These are phyloP conservation scores for Dyspetes luteomarginatus DNA, from an alignment of 2,888 invertebrate species.

Conservation along the genomic window DNA sequence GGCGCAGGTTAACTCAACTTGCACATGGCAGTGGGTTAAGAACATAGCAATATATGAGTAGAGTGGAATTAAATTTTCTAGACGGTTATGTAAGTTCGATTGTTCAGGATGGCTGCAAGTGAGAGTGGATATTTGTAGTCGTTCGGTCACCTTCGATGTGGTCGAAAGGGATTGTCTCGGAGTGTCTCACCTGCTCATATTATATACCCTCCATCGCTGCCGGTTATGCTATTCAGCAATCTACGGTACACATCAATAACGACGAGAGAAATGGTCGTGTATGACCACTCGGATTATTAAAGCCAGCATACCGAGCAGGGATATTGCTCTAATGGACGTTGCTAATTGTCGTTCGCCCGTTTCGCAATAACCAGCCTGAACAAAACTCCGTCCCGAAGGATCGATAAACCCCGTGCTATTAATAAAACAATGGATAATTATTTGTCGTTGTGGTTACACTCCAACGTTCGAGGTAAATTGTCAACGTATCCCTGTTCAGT, in stretches of 20 bases:
- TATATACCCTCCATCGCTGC: not conserved
- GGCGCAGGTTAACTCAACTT: too few relatives aligned
- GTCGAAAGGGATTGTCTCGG: not conserved
- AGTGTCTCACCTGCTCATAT: not conserved
- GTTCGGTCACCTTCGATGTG: not conserved
- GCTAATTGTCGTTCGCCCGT: constrained; percentile 52
- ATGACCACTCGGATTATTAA: constrained; percentile 37
- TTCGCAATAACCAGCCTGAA: constrained; percentile 39
- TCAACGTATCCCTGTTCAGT: too few relatives aligned
- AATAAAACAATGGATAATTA: constrained; percentile 62
- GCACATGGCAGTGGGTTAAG: too few relatives aligned
- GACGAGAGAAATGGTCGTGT: constrained; percentile 6
- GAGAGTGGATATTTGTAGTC: not conserved
- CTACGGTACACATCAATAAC: constrained; percentile 31
- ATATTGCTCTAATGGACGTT: constrained; percentile 44
- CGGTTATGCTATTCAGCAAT: constrained; percentile 1
- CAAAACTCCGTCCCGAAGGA: not conserved
- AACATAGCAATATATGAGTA: too few relatives aligned
- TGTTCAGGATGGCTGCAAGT: not conserved
- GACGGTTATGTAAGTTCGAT: not conserved
- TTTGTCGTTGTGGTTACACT: constrained; percentile 41
- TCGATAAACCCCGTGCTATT: constrained; percentile 52
- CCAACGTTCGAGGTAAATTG: constrained; percentile 17
- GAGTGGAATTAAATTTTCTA: not conserved
- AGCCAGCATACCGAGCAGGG: constrained; percentile 10